Conservation (phyloP, 2,113 vertebrate genomes). For the cat (Felis catus) region F.catus_Fca126_mat1.0 CM031417.1:89822501-89823000, state of each 20-base stretch:
- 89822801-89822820: background rate
- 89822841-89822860: background rate
- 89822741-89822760: no score
- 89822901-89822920: background rate
- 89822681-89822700: background rate
- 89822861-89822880: background rate
- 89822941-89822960: background rate
- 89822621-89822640: background rate
- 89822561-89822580: background rate
- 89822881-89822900: background rate
- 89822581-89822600: background rate
- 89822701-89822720: background rate
- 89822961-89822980: background rate
- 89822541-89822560: background rate
- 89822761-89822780: background rate
- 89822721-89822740: background rate
- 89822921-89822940: background rate
- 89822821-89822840: background rate
- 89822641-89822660: background rate
- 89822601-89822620: background rate
- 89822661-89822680: background rate
- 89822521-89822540: background rate
- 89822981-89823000: background rate
- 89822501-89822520: background rate
- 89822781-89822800: background rate